A percentile compares a stretch with the other conserved stretches of the same genome.
Evolutionary conservation across 92 coral and sea anemone species (phyloP).

Genomic region (Ricordea florida): DNA sequence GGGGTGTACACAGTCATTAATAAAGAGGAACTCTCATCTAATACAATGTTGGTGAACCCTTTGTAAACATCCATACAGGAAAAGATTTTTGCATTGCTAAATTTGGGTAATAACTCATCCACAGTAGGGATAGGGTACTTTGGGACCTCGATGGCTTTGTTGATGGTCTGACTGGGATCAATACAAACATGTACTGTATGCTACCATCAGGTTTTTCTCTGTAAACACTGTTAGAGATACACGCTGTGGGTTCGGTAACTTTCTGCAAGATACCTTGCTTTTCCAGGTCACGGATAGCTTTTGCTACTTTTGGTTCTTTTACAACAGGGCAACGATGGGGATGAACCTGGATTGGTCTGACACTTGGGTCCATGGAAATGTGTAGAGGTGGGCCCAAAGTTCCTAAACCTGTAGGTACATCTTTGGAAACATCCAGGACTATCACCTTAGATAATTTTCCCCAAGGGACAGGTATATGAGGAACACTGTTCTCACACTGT

Average conservation of each 20-base stretch:
- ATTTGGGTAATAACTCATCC: constrained; percentile 11
- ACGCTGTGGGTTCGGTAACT: constrained; percentile 36
- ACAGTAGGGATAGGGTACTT: constrained; percentile 15
- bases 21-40: constrained; percentile 16
- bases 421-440: constrained; percentile 8
- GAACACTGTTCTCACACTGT: background rate
- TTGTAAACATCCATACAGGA: constrained; percentile 7
- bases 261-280: constrained; percentile 33
- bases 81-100: constrained; percentile 4
- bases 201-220: constrained; percentile 39
- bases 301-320: constrained; percentile 25
- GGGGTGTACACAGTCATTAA: constrained; percentile 2
- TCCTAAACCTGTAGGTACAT: constrained; percentile 30
- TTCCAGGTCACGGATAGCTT: constrained; percentile 15
- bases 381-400: constrained; percentile 38
- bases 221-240: constrained; percentile 40
- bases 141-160: constrained; percentile 10
- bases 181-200: constrained; percentile 24
- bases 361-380: constrained; percentile 29
- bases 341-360: constrained; percentile 33
- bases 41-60: background rate
- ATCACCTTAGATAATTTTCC: constrained; percentile 21
- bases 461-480: constrained; percentile 10
- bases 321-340: constrained; percentile 38
- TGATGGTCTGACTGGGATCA: constrained; percentile 28